Evolutionary conservation across 2,113 vertebrate genomes (phyloP).

Genomic region (Todiramphus saurophagus): DNA sequence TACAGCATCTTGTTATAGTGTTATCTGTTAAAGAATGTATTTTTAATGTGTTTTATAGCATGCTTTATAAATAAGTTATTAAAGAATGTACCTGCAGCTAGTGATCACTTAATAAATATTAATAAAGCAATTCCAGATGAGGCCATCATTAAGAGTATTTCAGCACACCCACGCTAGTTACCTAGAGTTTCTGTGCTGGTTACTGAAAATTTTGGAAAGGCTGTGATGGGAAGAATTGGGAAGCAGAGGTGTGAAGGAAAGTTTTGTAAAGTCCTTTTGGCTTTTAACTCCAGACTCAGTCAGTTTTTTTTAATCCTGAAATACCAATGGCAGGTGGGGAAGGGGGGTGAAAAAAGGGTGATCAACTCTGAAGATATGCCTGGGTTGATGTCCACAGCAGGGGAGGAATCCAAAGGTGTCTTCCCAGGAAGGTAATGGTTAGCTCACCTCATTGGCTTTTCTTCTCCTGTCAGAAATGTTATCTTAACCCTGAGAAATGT

Average conservation of each 20-base stretch:
- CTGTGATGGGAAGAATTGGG: background rate
- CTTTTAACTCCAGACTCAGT: background rate
- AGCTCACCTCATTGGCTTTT: background rate
- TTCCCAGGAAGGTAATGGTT: background rate
- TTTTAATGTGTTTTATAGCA: conserved; percentile 79
- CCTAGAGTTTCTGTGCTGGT: background rate
- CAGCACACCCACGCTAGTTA: conserved; percentile 2
- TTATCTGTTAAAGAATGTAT: conserved; percentile 79
- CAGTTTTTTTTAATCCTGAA: background rate
- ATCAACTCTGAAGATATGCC: accelerated
- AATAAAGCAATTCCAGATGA: conserved; percentile 74
- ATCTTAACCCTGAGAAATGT: background rate
- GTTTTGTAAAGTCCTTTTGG: background rate
- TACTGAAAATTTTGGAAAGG: background rate
- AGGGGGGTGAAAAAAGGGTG: background rate
- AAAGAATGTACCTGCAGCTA: conserved; percentile 74
- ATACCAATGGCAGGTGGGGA: background rate
- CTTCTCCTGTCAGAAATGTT: background rate
- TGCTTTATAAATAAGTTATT: conserved; percentile 76
- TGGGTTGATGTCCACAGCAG: background rate
- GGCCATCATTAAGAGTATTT: conserved; percentile 44
- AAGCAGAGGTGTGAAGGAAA: background rate
- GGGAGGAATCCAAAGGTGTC: background rate
- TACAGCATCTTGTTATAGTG: conserved; percentile 57
- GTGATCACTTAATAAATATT: conserved; percentile 78